Evolutionary conservation across 2,888 invertebrate species (phyloP).

Genomic region (Scrobipalpa atriplicella): DNA sequence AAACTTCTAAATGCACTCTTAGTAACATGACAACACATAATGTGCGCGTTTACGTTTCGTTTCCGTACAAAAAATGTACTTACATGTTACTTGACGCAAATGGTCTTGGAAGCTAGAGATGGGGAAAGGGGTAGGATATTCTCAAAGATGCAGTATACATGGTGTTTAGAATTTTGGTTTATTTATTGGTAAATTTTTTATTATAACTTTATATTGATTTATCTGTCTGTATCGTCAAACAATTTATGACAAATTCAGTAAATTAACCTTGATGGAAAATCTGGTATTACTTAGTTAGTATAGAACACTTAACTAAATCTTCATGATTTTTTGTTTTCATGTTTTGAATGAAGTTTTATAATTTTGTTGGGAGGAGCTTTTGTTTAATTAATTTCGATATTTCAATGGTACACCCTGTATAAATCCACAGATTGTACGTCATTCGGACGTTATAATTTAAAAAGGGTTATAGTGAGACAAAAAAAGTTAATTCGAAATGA

Average conservation of each 20-base stretch:
- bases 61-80: slow-evolving; percentile 20
- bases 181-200: neutral
- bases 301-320: no score
- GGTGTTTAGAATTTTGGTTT: neutral
- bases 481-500: slow-evolving; percentile 67
- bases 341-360: no score
- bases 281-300: no score
- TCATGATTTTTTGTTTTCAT: no score
- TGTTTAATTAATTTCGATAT: neutral
- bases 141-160: slow-evolving; percentile 54
- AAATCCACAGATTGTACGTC: slow-evolving; percentile 53
- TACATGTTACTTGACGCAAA: slow-evolving; percentile 29
- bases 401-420: neutral
- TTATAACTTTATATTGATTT: neutral
- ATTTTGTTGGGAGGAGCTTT: neutral
- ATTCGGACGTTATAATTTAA: slow-evolving; percentile 69
- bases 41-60: neutral
- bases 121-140: slow-evolving; percentile 52
- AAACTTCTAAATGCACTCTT: neutral
- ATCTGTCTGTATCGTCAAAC: neutral
- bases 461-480: slow-evolving; percentile 68
- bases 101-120: slow-evolving; percentile 28
- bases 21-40: slow-evolving; percentile 1
- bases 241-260: no score
- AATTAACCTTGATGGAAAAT: no score